Evolutionary conservation across 2,888 invertebrate species (phyloP).

Genomic region (Agrochola circellaris): DNA sequence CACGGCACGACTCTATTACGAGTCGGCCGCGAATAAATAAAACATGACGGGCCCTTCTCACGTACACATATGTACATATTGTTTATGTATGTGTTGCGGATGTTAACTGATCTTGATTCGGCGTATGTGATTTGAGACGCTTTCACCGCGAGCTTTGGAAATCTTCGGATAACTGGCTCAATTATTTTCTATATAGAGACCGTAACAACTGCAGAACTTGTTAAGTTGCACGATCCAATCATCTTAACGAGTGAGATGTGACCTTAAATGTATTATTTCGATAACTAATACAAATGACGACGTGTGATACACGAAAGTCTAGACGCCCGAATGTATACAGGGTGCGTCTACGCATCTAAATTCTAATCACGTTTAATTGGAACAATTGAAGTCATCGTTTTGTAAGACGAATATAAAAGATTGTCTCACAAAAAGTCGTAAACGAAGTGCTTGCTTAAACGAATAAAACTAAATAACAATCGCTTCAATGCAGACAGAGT

Average conservation of each 20-base stretch:
- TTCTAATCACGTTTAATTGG: slow-evolving; percentile 66
- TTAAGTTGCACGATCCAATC: slow-evolving; percentile 54
- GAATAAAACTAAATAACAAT: slow-evolving; percentile 64
- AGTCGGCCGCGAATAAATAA: slow-evolving; percentile 89
- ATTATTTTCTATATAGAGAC: slow-evolving; percentile 68
- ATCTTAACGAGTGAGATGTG: slow-evolving; percentile 39
- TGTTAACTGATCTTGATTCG: slow-evolving; percentile 88
- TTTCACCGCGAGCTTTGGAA: slow-evolving; percentile 77
- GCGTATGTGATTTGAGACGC: slow-evolving; percentile 86
- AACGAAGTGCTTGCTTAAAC: slow-evolving; percentile 54
- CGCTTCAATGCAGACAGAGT: slow-evolving; percentile 45
- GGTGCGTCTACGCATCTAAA: slow-evolving; percentile 43
- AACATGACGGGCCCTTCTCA: slow-evolving; percentile 90
- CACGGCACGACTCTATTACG: slow-evolving; percentile 90
- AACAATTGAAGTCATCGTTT: slow-evolving; percentile 64
- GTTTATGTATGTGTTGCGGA: slow-evolving; percentile 82
- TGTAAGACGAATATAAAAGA: slow-evolving; percentile 63
- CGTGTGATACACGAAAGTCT: neutral
- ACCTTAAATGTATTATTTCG: slow-evolving; percentile 26
- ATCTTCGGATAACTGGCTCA: slow-evolving; percentile 69
- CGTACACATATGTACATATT: slow-evolving; percentile 83
- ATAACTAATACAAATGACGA: neutral
- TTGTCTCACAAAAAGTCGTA: slow-evolving; percentile 48
- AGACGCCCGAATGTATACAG: slow-evolving; percentile 19
- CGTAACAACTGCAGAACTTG: slow-evolving; percentile 55